Evolutionary conservation across 2,113 vertebrate species (phyloP).

Genomic region (Melanocharis versteri): DNA sequence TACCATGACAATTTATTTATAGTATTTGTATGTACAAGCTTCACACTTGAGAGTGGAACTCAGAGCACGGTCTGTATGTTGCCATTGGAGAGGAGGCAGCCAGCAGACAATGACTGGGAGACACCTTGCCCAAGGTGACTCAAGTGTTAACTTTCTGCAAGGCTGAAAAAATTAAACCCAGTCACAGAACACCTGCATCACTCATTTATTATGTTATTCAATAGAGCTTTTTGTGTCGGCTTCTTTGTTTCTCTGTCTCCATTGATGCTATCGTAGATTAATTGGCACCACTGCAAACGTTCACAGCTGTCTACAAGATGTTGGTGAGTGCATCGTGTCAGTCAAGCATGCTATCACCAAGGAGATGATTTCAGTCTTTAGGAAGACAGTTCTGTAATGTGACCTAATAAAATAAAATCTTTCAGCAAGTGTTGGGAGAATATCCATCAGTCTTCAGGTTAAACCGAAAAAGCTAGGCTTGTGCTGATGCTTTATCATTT

Average conservation of each 20-base stretch:
- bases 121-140: not conserved
- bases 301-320: conserved; percentile 77
- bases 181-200: conserved; percentile 54
- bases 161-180: not conserved
- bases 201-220: conserved; percentile 26
- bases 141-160: conserved; percentile 26
- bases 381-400: conserved; percentile 44
- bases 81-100: not conserved
- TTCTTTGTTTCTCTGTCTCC: conserved; percentile 33
- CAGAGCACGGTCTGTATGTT: not conserved
- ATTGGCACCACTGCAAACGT: conserved; percentile 65
- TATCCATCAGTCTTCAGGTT: conserved; percentile 11
- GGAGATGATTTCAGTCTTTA: conserved; percentile 53
- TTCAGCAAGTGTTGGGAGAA: conserved; percentile 10
- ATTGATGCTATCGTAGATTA: conserved; percentile 52
- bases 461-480: not conserved
- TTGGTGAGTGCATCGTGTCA: conserved; percentile 54
- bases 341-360: conserved; percentile 57
- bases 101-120: not conserved
- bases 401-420: conserved; percentile 60
- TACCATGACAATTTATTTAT: not conserved
- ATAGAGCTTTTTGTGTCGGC: conserved; percentile 34
- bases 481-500: not conserved
- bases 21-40: not conserved
- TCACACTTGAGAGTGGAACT: not conserved